These are phyloP conservation scores for Pterostichus madidus DNA, from an alignment of 2,888 invertebrate species.

Conservation along the genomic window DNA sequence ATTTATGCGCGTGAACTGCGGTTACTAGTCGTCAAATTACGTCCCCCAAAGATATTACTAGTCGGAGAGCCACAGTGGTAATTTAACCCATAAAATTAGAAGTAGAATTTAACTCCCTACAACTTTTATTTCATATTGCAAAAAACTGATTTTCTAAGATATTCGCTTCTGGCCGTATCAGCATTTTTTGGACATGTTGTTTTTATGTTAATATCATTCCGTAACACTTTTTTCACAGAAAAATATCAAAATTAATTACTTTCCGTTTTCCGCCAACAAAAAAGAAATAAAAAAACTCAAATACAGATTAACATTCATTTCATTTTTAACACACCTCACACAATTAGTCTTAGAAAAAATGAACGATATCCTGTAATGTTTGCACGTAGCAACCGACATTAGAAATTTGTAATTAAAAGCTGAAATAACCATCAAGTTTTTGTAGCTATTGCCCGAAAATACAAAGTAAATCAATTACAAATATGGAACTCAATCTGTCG, in stretches of 20 bases:
- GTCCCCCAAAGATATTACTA: too few species aligned
- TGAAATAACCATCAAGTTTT: constrained; percentile 22
- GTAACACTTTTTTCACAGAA: not conserved
- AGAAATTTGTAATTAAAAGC: constrained; percentile 15
- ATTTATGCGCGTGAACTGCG: too few species aligned
- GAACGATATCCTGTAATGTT: not conserved
- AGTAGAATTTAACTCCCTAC: too few species aligned
- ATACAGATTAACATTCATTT: constrained; percentile 37
- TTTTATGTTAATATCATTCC: not conserved
- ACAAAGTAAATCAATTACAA: constrained; percentile 37
- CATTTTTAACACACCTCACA: constrained; percentile 30
- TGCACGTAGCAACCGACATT: constrained; percentile 16
- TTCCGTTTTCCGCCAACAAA: constrained; percentile 34
- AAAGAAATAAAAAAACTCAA: constrained; percentile 5
- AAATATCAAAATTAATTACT: constrained; percentile 13
- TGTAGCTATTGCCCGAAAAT: not conserved
- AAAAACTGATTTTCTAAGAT: too few species aligned
- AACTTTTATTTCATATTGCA: too few species aligned
- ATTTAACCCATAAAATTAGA: too few species aligned
- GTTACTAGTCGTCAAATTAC: too few species aligned
- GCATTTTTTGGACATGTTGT: too few species aligned
- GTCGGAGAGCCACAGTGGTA: too few species aligned
- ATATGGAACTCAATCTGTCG: not conserved
- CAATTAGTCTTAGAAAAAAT: constrained; percentile 11
- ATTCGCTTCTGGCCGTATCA: too few species aligned